These are phyloP conservation scores for Oxyteleia sp. DNA, from an alignment of 2,888 invertebrate species.

Conservation along the genomic window DNA sequence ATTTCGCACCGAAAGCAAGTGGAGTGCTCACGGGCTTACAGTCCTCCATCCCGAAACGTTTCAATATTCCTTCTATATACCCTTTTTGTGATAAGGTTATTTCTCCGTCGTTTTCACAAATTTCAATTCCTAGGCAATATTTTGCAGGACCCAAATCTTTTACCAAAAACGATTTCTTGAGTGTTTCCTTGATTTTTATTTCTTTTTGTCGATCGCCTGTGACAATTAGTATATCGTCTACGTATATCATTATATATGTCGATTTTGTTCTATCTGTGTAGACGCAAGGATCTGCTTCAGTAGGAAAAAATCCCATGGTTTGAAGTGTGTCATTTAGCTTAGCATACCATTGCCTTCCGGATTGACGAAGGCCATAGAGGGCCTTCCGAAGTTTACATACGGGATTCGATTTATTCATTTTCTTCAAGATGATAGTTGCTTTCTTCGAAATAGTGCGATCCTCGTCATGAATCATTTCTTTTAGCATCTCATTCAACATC, in stretches of 20 bases:
- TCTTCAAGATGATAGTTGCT: background rate
- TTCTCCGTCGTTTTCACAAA: background rate
- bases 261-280: background rate
- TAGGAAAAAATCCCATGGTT: constrained; percentile 12
- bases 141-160: constrained; percentile 13
- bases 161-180: background rate
- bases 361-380: constrained; percentile 18
- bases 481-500: background rate
- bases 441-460: background rate
- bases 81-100: background rate
- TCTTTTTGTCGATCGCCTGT: background rate
- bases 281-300: constrained; percentile 33
- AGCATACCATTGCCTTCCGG: constrained; percentile 24
- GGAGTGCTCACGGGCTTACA: constrained; percentile 14
- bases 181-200: background rate
- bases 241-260: constrained; percentile 18
- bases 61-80: constrained; percentile 10
- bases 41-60: constrained; percentile 11
- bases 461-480: constrained; percentile 5
- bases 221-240: constrained; percentile 31
- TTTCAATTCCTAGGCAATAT: constrained; percentile 30
- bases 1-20: background rate
- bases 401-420: background rate
- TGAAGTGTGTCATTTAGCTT: background rate
- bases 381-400: constrained; percentile 43